These are phyloP conservation scores for Neosilurus hyrtlii DNA, from an alignment of 2,797 vertebrate genomes.

Conservation along the genomic window DNA sequence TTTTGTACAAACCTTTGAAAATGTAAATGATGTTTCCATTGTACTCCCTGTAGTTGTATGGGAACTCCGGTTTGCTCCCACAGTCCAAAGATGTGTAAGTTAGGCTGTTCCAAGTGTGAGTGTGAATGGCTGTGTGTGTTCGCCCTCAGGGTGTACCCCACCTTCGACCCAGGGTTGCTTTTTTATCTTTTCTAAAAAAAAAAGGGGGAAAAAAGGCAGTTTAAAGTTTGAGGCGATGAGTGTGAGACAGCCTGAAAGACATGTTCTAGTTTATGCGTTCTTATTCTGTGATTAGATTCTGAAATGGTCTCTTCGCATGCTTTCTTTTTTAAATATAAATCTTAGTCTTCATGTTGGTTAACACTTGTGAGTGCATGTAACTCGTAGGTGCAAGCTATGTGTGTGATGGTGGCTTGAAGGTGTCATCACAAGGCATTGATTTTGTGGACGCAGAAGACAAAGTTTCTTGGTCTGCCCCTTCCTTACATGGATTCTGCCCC, in stretches of 20 bases:
- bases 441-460: no score
- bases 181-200: neutral
- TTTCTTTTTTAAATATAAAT: neutral
- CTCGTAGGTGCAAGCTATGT: neutral
- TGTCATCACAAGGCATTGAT: neutral
- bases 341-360: neutral
- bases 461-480: no score
- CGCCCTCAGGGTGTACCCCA: no score
- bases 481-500: no score
- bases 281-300: neutral
- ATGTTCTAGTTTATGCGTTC: neutral
- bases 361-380: neutral
- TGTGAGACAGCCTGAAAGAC: neutral
- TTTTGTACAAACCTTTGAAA: neutral
- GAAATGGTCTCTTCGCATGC: neutral
- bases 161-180: no score
- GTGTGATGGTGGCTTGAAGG: neutral
- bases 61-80: no score
- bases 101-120: no score
- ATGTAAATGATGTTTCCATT: neutral
- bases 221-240: no score
- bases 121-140: no score
- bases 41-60: no score
- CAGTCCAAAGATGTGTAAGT: no score
- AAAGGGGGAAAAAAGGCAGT: neutral